These are phyloP conservation scores for Darevskia mixta DNA, from an alignment of 2,797 vertebrate species.

Conservation along the genomic window DNA sequence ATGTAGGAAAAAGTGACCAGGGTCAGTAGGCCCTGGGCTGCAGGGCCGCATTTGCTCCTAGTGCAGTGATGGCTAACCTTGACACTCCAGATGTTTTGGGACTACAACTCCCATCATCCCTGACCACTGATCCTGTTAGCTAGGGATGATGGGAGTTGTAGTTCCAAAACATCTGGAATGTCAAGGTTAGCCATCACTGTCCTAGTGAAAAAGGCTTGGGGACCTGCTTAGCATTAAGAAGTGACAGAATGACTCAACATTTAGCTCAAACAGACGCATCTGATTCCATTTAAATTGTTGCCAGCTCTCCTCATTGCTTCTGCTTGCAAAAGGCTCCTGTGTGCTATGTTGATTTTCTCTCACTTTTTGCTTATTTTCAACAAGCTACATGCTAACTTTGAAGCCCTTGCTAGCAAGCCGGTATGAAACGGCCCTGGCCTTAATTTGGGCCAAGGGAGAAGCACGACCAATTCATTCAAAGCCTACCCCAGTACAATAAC, in stretches of 20 bases:
- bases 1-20: background rate
- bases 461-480: background rate
- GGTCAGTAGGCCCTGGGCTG: background rate
- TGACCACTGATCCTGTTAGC: too few species aligned
- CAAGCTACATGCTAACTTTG: too few species aligned
- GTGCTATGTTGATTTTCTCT: background rate
- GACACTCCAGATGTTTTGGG: too few species aligned
- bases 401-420: background rate
- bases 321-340: background rate
- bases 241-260: background rate
- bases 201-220: background rate
- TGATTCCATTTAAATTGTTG: background rate
- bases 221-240: background rate
- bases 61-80: too few species aligned
- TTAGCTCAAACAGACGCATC: background rate
- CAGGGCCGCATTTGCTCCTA: background rate
- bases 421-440: background rate
- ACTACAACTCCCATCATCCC: too few species aligned
- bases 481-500: too few species aligned
- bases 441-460: background rate
- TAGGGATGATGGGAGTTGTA: too few species aligned
- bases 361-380: background rate
- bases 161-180: too few species aligned
- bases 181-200: too few species aligned
- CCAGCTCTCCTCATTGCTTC: background rate